Base-by-base conservation (phyloP, 2,797 vertebrate genomes). In the Fratercula arctica region DNA sequence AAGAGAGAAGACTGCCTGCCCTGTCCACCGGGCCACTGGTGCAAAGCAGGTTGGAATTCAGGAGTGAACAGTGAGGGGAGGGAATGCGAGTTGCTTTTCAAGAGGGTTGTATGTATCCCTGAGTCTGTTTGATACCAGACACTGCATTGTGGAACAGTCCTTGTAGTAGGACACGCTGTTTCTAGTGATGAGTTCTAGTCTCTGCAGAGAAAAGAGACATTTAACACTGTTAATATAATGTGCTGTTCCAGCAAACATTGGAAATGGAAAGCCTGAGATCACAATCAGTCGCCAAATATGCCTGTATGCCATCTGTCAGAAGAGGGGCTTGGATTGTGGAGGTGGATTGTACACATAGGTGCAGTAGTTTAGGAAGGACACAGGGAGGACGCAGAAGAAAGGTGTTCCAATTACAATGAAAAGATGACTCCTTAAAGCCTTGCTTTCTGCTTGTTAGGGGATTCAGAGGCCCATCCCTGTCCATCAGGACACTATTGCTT, bases 401-500 rank as follows among this genome's bases (percentile, higher is more conserved):
- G 23, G 4, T 14, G 31, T 33, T 43, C 28, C 23, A 5, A 2
- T 6, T 20, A 12, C 11, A 24, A 0, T 48, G 64, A 41, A 48
- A 31, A 28, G 14, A 23, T 50, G 66, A 31, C 29, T 26, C 35
- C 11, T 29, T 13, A 28, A 31, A 57, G 11, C 31, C 37, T 29
- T 5, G 16, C 25, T 87, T 73, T 51, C 25, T 94, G 37, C 18
- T 60, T 85, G 14, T 72, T 89, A 99, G 99, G 99, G 35, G 97
- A 98, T 64, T 97, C 98, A 1, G 85, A 95, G n/a, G 96, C 97
- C 60, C 91, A 97, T 6, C 96, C 82, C 0, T 99, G 99, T 92
- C 99, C 99, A 3, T 48, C 97, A 18, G 99, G 99, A 8, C 98
- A 99, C 95, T 99, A 98, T 91, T 99, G 99, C 97, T 98, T 98